Evolutionary conservation across 2,113 vertebrate genomes (phyloP), one percentile per base, ranked within the genome.

Genomic region (Anhinga anhinga): DNA sequence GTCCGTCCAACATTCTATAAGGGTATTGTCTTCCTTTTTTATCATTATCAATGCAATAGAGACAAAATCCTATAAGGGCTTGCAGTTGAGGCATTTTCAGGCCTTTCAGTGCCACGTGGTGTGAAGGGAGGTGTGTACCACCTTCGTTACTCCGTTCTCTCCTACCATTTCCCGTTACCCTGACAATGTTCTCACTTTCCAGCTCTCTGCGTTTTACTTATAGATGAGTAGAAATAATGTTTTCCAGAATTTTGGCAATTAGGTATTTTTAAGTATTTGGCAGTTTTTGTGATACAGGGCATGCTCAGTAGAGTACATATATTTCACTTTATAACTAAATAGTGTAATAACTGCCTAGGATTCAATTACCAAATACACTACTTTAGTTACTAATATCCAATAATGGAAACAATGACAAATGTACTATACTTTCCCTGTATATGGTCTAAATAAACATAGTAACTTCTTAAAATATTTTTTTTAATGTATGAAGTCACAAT

Each of bases 11-110:
- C 97, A 45, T 96, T 97, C 96, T 98, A 97, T 96, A 98, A 98
- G 98, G 98, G 98, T 98, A 99, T 98, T 98, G 96, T 98, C 90
- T 96, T 97, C 96, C 95, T 93, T 93, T 97, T 93, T 93, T 97
- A 92, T 96, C 67, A 49, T 74, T 74, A 73, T 92, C 92, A 83
- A 66, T 96, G 71, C 62, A 82, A 4, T 94, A 93, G 67, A 94
- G 79, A 67, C 21, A 91, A 59, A 90, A 80, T 96, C 96, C 72
- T 78, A 0, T 72, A n/a, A 94, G 85, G 56, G 59, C 44, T 86
- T 86, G 29, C 82, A 91, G 15, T 12, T 82, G 94, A 95, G 61
- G 30, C 80, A 32, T 84, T 91, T 85, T n/a, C 82, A 77, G 63
- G 90, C 70, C 79, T 3, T 76, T 92, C 82, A 83, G 56, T 86